A percentile compares a stretch with the other conserved stretches of the same genome.
These are phyloP conservation scores for Chauna torquata DNA, from an alignment of 2,113 vertebrate species.

Conservation along the genomic window DNA sequence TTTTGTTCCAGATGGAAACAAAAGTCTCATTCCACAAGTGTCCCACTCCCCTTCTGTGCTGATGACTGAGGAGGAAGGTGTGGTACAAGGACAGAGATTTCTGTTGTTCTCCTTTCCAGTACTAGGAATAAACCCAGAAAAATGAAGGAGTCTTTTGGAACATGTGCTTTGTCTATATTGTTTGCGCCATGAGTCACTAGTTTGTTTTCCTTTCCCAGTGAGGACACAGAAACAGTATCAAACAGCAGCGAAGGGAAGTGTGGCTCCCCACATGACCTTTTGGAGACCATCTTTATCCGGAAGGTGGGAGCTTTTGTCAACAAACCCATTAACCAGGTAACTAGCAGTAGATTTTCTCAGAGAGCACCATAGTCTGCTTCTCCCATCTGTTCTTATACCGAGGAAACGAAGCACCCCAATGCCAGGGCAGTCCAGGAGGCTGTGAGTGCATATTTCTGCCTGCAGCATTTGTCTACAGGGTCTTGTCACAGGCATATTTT, in stretches of 20 bases:
- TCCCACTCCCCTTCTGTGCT: neutral
- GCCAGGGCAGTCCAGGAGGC: neutral
- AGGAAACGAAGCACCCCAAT: neutral
- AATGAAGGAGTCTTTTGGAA: neutral
- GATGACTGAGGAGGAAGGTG: neutral
- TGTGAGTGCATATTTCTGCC: neutral
- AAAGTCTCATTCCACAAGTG: neutral
- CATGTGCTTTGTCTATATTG: neutral
- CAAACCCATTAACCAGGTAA: conserved; percentile 92
- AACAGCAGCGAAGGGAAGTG: conserved; percentile 84
- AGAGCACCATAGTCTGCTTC: neutral
- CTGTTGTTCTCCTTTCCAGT: neutral
- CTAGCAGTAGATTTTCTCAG: neutral
- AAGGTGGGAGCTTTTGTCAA: conserved; percentile 97
- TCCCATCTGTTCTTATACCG: neutral
- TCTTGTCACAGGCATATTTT: neutral
- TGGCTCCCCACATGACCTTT: conserved; percentile 81
- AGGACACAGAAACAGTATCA: conserved; percentile 83
- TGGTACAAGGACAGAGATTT: neutral
- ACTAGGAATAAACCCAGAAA: neutral
- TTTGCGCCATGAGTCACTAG: neutral
- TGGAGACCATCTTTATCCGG: conserved; percentile 88
- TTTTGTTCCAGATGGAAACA: neutral
- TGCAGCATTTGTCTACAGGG: neutral
- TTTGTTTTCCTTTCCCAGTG: conserved; percentile 63